Percentiles rank a stretch among this genome's conserved stretches.
Evolutionary conservation across 2,888 invertebrate genomes (phyloP).

Genomic region (Dilophus febrilis): DNA sequence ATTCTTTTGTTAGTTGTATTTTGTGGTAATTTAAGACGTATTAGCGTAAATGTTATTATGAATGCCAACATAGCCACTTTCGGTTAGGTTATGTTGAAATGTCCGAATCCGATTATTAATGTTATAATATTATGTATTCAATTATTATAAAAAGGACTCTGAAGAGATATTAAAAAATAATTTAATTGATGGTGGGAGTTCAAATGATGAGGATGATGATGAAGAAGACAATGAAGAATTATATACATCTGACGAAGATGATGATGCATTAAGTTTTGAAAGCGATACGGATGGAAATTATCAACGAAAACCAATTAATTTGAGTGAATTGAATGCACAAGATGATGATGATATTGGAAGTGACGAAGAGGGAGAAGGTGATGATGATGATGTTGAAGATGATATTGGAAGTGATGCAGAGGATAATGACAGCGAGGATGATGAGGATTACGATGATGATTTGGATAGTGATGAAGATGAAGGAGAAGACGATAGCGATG

Average conservation of each 20-base stretch:
- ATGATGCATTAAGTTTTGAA: conserved; percentile 31
- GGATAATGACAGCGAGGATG: conserved; percentile 13
- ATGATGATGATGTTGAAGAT: conserved; percentile 22
- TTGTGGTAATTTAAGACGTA: too few relatives aligned
- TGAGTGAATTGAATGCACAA: conserved; percentile 11
- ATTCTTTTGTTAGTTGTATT: too few relatives aligned
- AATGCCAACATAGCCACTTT: too few relatives aligned
- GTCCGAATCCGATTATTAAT: too few relatives aligned
- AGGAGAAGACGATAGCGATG: conserved; percentile 13
- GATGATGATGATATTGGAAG: conserved; percentile 18
- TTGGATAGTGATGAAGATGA: conserved; percentile 15
- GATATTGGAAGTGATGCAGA: conserved; percentile 21
- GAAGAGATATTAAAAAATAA: neutral
- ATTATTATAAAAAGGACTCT: too few relatives aligned
- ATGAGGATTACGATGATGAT: conserved; percentile 11
- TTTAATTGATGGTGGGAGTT: conserved; percentile 18
- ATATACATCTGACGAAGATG: conserved; percentile 23
- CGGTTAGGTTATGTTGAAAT: too few relatives aligned
- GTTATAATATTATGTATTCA: too few relatives aligned
- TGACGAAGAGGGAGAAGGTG: conserved; percentile 24
- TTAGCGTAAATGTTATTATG: too few relatives aligned
- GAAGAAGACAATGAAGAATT: conserved; percentile 22
- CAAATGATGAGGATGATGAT: conserved; percentile 32
- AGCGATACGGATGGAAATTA: conserved; percentile 37
- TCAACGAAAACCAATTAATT: conserved; percentile 23